Base-by-base conservation (phyloP, 2,113 vertebrate species). In the Phrynosoma platyrhinos region DNA sequence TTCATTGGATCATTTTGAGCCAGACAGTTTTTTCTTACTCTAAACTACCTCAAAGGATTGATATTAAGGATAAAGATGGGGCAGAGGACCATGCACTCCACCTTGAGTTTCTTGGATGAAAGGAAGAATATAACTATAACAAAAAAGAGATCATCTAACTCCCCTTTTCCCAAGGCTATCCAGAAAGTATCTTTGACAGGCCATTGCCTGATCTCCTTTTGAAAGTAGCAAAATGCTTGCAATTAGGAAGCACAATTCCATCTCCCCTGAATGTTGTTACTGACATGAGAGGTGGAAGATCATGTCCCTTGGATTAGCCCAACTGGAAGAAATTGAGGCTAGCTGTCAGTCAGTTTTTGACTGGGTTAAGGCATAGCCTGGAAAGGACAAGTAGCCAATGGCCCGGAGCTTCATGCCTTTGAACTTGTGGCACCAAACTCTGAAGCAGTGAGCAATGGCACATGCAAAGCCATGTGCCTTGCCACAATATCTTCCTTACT, bases 401-500 rank as follows among this genome's bases (percentile, higher is more conserved):
- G 40, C 36, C 62, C 2, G 5, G 14, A 16, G 25, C 25, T 25
- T 52, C 81, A 66, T 14, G 80, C 32, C 64, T 82, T 8, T 68
- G 62, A 82, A 82, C 62, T 20, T 20, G 66, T 71, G 66, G 3
- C 82, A 74, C 5, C 53, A 40, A 30, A 12, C 20, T 58, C n/a
- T 13, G 21, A 84, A 40, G 83, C 23, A 58, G 52, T 6, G 64
- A 16, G 23, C 52, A 6, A 42, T 52, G 55, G 2, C 25, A 62
- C 25, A 23, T 53, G 30, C 42, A 16, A 12, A 64, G 30, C 23
- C 9, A 20, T 25, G 75, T 20, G 16, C 23, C 20, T 7, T 58
- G n/a, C 64, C 40, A 1, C 71, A 30, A 18, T 7, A 9, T 68
- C 0, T 0, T 20, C 83, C 52, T 3, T 8, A 0, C 0, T 9